A percentile compares a stretch with the other conserved stretches of the same genome.
phyloP scores from a whole-genome alignment of 1,140 invertebrate species.

The Drosophila kikkawai region DNA sequence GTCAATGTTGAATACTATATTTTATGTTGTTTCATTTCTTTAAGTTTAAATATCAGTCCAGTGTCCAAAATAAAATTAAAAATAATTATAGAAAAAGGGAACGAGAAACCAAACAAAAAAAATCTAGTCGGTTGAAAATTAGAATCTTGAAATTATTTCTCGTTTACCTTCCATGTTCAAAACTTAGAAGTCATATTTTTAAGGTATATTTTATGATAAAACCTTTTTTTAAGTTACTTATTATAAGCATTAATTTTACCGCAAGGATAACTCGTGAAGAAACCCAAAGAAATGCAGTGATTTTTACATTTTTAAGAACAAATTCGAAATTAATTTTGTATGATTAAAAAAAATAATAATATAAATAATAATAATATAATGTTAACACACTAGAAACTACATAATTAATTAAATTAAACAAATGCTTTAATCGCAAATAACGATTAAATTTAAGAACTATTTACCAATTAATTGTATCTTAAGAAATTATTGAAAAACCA shows the following conservation, averaged over 20 bases:
- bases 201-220: conserved; percentile 31
- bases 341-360: not conserved
- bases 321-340: not conserved
- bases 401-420: not conserved
- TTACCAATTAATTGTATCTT: not conserved
- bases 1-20: conserved; percentile 37
- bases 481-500: not conserved
- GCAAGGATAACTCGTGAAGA: not conserved
- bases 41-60: conserved; percentile 35
- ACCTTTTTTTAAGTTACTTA: not conserved
- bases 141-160: conserved; percentile 32
- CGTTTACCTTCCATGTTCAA: conserved; percentile 27
- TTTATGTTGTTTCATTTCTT: conserved; percentile 23
- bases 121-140: conserved; percentile 61
- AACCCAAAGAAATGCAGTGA: conserved; percentile 6
- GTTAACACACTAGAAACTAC: not conserved
- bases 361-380: not conserved
- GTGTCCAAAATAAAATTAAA: conserved; percentile 19
- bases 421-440: conserved; percentile 7
- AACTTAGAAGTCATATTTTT: conserved; percentile 30
- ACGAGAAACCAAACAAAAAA: conserved; percentile 2
- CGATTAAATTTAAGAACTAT: not conserved
- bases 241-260: not conserved
- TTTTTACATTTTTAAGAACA: not conserved
- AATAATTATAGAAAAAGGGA: not conserved